Evolutionary conservation across 2,797 vertebrate genomes (phyloP), one percentile per base, ranked within the genome.

Genomic region (Hyperoplus immaculatus): DNA sequence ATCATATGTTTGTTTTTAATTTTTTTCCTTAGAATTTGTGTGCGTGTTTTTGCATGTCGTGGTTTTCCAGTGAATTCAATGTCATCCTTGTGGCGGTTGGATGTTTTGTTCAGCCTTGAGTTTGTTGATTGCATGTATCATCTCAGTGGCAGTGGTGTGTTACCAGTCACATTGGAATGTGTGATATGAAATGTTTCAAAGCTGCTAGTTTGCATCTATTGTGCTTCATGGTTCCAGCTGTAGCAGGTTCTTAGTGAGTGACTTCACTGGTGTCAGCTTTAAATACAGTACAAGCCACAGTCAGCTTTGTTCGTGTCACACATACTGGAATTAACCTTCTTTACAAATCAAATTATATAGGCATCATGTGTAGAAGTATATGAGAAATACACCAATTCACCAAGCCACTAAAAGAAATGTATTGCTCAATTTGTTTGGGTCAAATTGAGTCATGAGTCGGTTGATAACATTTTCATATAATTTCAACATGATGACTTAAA

Each of bases 181-280:
- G 1, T 64, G 74, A 88, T 81, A 77, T 66, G 56, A 85, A 84
- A 58, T 39, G 71, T 77, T 63, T 77, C 42, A 59, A 45, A 67
- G 14, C 15, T 38, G 49, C 39, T 7, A 0, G 29, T 76, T 49
- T 6, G 16, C 14, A 15, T 67, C 70, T 75, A 14, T 84, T 85
- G 72, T 77, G 53, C 41, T 13, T 83, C 78, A 58, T 80, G 45
- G 58, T 67, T 72, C 57, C 53, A 75, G 67, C 69, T 55, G 78
- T 45, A 47, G 72, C 42, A 42, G 21, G 36, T 58, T 62, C n/a
- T 54, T 57, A 8, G 18, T 51, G 42, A 29, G 14, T 38, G 69
- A 6, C 55, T 58, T 55, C 38, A 38, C 29, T 71, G 67, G 46
- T 46, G 14, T 6, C 53, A 43, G 15, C 15, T 62, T 58, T 49